A percentile compares a stretch with the other conserved stretches of the same genome.
These are phyloP conservation scores for Paracyclopina nana DNA, from an alignment of 1,140 invertebrate species.

Conservation along the genomic window DNA sequence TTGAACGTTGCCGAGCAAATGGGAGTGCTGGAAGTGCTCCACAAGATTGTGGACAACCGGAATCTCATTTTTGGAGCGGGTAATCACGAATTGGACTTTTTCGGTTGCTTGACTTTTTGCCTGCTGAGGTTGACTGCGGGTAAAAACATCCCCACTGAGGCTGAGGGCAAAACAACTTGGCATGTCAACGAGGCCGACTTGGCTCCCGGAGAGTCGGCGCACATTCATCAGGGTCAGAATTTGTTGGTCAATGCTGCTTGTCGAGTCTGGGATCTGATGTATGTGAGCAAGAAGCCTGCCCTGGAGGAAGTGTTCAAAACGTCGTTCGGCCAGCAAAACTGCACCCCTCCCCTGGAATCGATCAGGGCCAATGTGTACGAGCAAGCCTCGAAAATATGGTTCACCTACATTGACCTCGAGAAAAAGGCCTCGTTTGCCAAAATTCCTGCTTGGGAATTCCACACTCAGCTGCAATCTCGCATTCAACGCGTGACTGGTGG, in stretches of 20 bases:
- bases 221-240: constrained; percentile 51
- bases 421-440: constrained; percentile 50
- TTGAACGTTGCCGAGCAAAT: constrained; percentile 56
- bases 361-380: constrained; percentile 68
- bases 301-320: constrained; percentile 84
- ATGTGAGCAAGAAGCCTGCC: constrained; percentile 84
- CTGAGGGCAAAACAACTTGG: constrained; percentile 60
- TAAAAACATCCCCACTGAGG: constrained; percentile 55
- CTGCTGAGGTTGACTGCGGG: constrained; percentile 78
- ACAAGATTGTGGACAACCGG: constrained; percentile 63
- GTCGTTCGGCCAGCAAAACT: constrained; percentile 44
- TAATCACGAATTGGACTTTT: constrained; percentile 85
- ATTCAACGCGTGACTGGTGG: constrained; percentile 89
- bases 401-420: constrained; percentile 70
- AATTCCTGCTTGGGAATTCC: constrained; percentile 56
- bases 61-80: constrained; percentile 74
- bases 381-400: constrained; percentile 63
- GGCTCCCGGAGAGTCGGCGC: constrained; percentile 48
- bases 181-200: constrained; percentile 57
- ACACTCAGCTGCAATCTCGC: constrained; percentile 87
- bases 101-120: constrained; percentile 84
- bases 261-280: constrained; percentile 90
- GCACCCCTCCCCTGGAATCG: constrained; percentile 51
- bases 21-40: constrained; percentile 71
- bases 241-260: constrained; percentile 65